phyloP scores from a whole-genome alignment of 2,113 vertebrate species.

The Sinocyclocheilus maitianheensis region DNA sequence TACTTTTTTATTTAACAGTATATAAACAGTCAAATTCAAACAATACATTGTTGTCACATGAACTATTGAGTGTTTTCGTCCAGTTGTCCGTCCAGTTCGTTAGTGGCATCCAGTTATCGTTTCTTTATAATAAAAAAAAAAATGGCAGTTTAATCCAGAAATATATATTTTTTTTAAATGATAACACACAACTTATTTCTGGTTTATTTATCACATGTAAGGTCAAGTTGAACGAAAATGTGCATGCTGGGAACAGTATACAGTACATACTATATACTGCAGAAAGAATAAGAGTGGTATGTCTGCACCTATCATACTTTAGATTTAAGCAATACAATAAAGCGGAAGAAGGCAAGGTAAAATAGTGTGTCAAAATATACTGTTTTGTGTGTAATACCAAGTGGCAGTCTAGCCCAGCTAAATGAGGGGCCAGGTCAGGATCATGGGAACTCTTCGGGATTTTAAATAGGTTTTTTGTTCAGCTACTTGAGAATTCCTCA shows the following conservation, averaged over 20 bases:
- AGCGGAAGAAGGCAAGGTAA: neutral
- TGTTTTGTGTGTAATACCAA: constrained; percentile 84
- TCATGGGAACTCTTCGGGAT: constrained; percentile 88
- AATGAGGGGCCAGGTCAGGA: constrained; percentile 84
- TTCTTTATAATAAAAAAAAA: neutral
- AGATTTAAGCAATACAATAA: neutral
- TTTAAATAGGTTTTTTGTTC: constrained; percentile 94
- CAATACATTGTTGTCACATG: neutral
- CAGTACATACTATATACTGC: neutral
- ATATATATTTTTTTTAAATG: too few relatives aligned
- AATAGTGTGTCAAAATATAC: constrained; percentile 80
- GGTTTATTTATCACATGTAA: neutral
- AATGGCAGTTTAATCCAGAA: too few relatives aligned
- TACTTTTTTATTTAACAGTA: too few relatives aligned
- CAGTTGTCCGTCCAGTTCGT: too few relatives aligned
- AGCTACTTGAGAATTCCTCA: constrained; percentile 78
- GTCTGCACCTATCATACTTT: neutral
- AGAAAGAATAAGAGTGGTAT: neutral
- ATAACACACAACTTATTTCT: neutral
- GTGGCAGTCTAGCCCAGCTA: constrained; percentile 84
- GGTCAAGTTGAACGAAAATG: neutral
- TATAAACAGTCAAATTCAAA: neutral
- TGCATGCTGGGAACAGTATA: neutral
- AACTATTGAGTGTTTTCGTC: too few relatives aligned
- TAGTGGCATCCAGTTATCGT: neutral